These are phyloP conservation scores for Gobius niger DNA, from an alignment of 2,113 vertebrate genomes.

Conservation along the genomic window DNA sequence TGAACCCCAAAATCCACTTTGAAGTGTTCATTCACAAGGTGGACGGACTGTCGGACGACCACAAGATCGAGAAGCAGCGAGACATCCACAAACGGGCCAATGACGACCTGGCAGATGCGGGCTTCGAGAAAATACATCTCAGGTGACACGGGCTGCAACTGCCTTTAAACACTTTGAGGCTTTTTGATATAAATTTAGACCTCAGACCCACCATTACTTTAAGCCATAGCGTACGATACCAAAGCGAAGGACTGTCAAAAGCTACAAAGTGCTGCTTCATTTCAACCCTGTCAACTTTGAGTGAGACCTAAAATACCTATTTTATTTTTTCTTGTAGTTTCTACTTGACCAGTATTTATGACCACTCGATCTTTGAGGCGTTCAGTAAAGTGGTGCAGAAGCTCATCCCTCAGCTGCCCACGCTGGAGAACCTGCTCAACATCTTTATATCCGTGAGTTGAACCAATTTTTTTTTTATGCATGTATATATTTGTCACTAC, in stretches of 20 bases:
- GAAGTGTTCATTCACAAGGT: conserved; percentile 98
- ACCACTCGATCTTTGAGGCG: conserved; percentile 64
- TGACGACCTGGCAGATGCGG: conserved; percentile 88
- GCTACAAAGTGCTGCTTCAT: too few species aligned
- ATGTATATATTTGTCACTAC: neutral
- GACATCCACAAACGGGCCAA: conserved; percentile 93
- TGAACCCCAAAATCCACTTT: conserved; percentile 93
- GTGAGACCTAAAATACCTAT: neutral
- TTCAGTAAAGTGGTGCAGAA: conserved; percentile 66
- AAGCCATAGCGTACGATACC: too few species aligned
- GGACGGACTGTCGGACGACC: conserved; percentile 91
- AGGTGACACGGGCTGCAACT: conserved; percentile 72
- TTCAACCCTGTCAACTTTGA: too few species aligned
- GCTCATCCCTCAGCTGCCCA: conserved; percentile 60
- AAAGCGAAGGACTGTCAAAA: neutral
- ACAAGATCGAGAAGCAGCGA: conserved; percentile 93
- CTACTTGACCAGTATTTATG: conserved; percentile 61
- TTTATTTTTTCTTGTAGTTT: conserved; percentile 30
- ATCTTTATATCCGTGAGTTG: conserved; percentile 67
- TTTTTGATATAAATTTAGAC: neutral
- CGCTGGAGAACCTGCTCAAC: conserved; percentile 62
- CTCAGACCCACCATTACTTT: too few species aligned
- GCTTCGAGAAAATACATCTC: conserved; percentile 89
- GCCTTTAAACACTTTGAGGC: neutral
- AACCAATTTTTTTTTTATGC: neutral